These are phyloP conservation scores for Lepetodrilus schrolli DNA, from an alignment of 2,888 invertebrate genomes.

Conservation along the genomic window DNA sequence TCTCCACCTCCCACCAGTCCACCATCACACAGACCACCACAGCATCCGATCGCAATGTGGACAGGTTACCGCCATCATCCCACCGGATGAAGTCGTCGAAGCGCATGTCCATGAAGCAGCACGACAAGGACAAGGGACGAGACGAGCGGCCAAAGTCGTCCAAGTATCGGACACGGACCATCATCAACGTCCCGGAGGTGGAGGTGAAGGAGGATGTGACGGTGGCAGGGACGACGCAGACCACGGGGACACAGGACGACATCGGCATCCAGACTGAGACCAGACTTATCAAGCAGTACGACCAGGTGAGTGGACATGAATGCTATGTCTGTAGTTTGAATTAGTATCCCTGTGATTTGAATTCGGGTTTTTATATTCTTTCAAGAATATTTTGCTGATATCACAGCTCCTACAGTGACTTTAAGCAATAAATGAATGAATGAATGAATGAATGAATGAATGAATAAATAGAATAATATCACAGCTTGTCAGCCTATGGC, in stretches of 20 bases:
- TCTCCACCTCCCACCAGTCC: constrained; percentile 19
- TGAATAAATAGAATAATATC: no score
- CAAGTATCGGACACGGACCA: constrained; percentile 45
- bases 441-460: no score
- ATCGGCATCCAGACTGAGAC: constrained; percentile 65
- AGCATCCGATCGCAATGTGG: constrained; percentile 29
- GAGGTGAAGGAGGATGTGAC: constrained; percentile 49
- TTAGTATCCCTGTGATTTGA: no score
- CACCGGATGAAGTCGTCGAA: not conserved
- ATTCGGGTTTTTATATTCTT: no score
- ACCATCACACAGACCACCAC: constrained; percentile 12
- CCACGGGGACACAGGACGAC: constrained; percentile 43
- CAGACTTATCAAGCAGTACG: constrained; percentile 60
- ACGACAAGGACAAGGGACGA: constrained; percentile 3
- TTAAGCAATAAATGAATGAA: no score
- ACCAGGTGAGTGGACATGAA: no score
- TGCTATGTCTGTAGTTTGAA: no score
- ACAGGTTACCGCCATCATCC: constrained; percentile 38
- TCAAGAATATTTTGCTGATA: no score
- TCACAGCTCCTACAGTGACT: no score
- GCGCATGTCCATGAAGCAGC: not conserved
- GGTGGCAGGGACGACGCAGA: constrained; percentile 53
- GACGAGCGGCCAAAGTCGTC: constrained; percentile 38
- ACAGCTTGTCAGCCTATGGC: no score
- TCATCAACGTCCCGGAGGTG: constrained; percentile 56